A percentile compares a stretch with the other conserved stretches of the same genome.
Conservation (phyloP, 2,113 vertebrate genomes). For the Corydoras maculifer region DNA sequence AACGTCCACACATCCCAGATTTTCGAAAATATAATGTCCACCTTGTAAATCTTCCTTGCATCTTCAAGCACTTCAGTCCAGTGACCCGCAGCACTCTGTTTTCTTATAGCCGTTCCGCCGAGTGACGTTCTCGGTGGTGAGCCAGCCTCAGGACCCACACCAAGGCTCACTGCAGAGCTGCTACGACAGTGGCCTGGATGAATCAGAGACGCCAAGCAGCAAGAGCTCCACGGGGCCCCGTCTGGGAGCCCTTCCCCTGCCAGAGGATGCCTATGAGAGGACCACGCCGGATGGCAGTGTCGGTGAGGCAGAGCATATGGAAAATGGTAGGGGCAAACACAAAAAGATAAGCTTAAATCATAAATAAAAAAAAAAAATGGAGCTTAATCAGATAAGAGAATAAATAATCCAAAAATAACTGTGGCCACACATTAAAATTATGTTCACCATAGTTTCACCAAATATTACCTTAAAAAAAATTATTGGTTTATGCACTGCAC, state of each 20-base stretch:
- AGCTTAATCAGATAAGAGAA: constrained; percentile 12
- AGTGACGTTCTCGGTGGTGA: constrained; percentile 99
- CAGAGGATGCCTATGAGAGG: constrained; percentile 99
- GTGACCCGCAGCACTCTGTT: constrained; percentile 96
- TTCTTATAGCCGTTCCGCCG: constrained; percentile 99
- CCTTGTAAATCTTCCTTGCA: constrained; percentile 23
- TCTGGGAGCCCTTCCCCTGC: constrained; percentile 97
- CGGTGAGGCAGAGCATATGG: constrained; percentile 99
- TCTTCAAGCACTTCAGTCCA: constrained; percentile 60
- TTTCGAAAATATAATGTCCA: too few relatives aligned
- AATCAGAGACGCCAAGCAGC: constrained; percentile 99
- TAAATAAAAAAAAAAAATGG: constrained; percentile 15
- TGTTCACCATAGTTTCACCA: background rate
- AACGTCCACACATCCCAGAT: too few relatives aligned
- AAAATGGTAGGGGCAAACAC: constrained; percentile 99
- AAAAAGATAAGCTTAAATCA: constrained; percentile 43
- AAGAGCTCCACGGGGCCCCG: constrained; percentile 99
- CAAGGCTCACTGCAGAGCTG: constrained; percentile 99
- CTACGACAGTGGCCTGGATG: constrained; percentile 99
- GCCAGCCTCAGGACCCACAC: constrained; percentile 99
- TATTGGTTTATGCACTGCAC: constrained; percentile 2
- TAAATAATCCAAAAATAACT: constrained; percentile 8
- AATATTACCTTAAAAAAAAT: constrained; percentile 3
- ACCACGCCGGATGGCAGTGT: constrained; percentile 99
- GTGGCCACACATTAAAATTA: constrained; percentile 25